Evolutionary conservation across 2,888 invertebrate genomes (phyloP), one percentile per base, ranked within the genome.

Genomic region (Protonemura montana): DNA sequence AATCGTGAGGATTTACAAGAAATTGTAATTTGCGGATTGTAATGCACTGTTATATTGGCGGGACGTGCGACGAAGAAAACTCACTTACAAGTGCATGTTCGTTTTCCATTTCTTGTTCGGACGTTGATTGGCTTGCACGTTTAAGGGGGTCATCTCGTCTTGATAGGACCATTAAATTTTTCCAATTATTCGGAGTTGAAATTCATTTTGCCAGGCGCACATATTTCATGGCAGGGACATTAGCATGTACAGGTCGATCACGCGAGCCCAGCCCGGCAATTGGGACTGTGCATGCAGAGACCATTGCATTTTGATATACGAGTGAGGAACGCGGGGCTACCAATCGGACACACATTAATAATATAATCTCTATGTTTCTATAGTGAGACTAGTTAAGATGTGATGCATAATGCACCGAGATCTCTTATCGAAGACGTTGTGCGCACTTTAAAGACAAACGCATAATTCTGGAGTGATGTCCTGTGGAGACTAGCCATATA

Each of bases 181-280:
- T 59, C 59, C 59, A 59, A 21, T 59, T 59, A 59, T 59, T 59
- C 59, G 59, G 59, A 59, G 59, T 59, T 59, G 16, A 59, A 59
- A 59, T 59, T 59, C 59, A 59, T 59, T 59, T 59, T 10, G 59
- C 59, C 21, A 59, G 59, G 59, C 21, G 13, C 59, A 21, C 59
- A 59, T 59, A 59, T 59, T 59, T 59, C 59, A 59, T 13, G 59
- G 59, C 59, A 59, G 59, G 59, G 59, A 59, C 59, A 59, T 59
- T 59, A 59, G 59, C 59, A 59, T 59, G 59, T 59, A 59, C 59
- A 59, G 59, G 59, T 13, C 21, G 59, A 13, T 59, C 59, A 59
- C 59, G 59, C 59, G 59, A 59, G 35, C 5, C 35, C 10, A 10
- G 35, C 35, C 35, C 10, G 35, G 35, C 35, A 6, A 59, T 59